Percentiles rank a stretch among this genome's conserved stretches.
phyloP scores from a whole-genome alignment of 2,113 vertebrate species.

The Sphaerodactylus townsendi region DNA sequence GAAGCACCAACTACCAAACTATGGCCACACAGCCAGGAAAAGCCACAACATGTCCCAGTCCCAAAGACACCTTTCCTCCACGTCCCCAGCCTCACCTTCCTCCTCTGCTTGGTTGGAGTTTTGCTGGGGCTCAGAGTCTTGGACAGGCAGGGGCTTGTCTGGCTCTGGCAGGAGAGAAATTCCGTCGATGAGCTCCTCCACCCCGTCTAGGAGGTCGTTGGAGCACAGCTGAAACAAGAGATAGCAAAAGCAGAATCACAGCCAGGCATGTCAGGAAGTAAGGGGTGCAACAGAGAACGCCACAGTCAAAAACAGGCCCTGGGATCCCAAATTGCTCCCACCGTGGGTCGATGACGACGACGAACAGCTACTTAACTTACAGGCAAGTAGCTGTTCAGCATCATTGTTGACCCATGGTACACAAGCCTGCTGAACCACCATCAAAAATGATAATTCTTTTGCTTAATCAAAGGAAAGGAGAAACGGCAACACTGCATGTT shows the following conservation, averaged over 20 bases:
- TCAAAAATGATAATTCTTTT: background rate
- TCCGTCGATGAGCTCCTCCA: conserved; percentile 91
- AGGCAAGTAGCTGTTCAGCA: background rate
- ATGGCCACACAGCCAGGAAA: too few species aligned
- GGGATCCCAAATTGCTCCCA: background rate
- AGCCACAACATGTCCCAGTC: too few species aligned
- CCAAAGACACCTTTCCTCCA: too few species aligned
- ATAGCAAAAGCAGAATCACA: background rate
- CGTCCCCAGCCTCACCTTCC: conserved; percentile 69
- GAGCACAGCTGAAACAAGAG: conserved; percentile 85
- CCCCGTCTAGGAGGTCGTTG: conserved; percentile 84
- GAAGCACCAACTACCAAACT: too few species aligned
- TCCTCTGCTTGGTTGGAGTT: conserved; percentile 71
- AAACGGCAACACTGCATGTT: background rate
- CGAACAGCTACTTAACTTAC: too few species aligned
- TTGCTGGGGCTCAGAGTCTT: conserved; percentile 81
- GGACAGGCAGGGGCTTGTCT: conserved; percentile 84
- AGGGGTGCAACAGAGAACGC: background rate
- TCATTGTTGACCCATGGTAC: too few species aligned
- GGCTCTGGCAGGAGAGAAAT: conserved; percentile 85
- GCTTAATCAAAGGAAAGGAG: background rate
- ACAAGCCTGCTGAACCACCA: background rate
- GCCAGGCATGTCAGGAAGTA: too few species aligned
- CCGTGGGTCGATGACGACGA: too few species aligned
- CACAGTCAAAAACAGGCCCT: background rate